Base-by-base conservation (phyloP, 2,797 vertebrate species). In the Gambelia wislizenii region DNA sequence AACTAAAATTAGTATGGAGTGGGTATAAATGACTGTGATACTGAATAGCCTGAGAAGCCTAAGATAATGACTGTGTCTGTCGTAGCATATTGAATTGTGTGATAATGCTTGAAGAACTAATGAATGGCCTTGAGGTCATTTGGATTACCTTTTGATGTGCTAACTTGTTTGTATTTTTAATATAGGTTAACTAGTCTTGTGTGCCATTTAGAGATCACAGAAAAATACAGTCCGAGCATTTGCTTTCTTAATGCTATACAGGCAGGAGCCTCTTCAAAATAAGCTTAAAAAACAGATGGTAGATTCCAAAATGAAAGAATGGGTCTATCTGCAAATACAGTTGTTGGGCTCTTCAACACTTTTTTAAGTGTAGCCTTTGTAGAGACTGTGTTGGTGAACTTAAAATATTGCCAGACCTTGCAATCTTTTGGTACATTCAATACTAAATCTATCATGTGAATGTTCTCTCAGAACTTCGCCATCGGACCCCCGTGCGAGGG, bases 381-480 rank as follows among this genome's bases (percentile, higher is more conserved):
- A 69, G 52, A 80, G 33, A 0, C 54, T 93, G 90, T 86, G 67
- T 56, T 91, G 2, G 12, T 88, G 84, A 64, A 47, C 78, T 79
- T 33, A 54, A 1, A 88, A 2, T 83, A 87, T 78, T 69, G n/a
- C 90, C 83, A 67, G 83, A 13, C 36, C 3, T 84, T 89, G 39
- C 89, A 67, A 89, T n/a, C 67, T 89, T 83, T 16, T 89, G 86
- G 64, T 84, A n/a, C 47, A 67, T 61, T 91, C n/a, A 25, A 75
- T 90, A 47, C 75, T 95, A 92, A 96, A 88, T 91, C n/a, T 42
- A 78, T 13, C 90, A 16, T 90, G 79, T 89, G 20, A 3, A 0
- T 95, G 72, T 93, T 96, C 69, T 96, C 70, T 92, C 94, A 99
- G 99, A 99, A 95, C 97, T 99, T 85, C 99, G 98, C 94, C 99